Evolutionary conservation across 2,113 vertebrate genomes (phyloP).

Genomic region (Bungarus multicinctus): DNA sequence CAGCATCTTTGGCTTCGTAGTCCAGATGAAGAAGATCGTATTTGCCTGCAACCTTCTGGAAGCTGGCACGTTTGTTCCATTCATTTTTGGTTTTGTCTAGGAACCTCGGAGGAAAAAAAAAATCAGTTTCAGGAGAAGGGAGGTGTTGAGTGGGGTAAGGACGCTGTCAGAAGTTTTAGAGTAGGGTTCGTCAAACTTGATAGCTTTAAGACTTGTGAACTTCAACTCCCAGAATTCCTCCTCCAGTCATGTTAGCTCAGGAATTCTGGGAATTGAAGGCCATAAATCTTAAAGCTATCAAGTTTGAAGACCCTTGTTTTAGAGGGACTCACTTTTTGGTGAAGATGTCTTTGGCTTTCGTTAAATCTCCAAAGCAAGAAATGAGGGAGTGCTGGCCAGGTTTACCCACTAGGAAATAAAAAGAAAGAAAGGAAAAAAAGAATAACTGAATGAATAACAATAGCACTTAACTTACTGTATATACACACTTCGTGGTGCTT

Average conservation of each 20-base stretch:
- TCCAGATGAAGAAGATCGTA: constrained; percentile 88
- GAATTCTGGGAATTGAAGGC: too few species aligned
- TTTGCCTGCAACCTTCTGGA: constrained; percentile 84
- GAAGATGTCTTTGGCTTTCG: constrained; percentile 56
- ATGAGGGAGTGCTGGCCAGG: too few species aligned
- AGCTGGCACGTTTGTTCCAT: constrained; percentile 74
- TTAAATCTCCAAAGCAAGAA: too few species aligned
- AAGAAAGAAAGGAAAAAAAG: too few species aligned
- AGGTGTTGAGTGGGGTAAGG: neutral
- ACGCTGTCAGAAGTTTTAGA: too few species aligned
- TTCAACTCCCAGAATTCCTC: too few species aligned
- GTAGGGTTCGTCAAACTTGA: too few species aligned
- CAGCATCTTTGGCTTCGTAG: constrained; percentile 58
- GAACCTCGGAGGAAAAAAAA: constrained; percentile 69
- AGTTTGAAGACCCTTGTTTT: too few species aligned
- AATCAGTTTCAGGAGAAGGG: neutral
- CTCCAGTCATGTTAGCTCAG: too few species aligned
- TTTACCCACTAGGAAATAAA: too few species aligned
- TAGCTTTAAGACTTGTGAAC: too few species aligned
- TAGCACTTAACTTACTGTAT: neutral
- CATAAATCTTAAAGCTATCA: too few species aligned
- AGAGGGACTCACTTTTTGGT: constrained; percentile 78
- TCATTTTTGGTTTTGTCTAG: constrained; percentile 87
- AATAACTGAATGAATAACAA: neutral
- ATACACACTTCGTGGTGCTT: neutral